phyloP scores from a whole-genome alignment of 2,113 vertebrate genomes.

The Cnemophilus loriae region DNA sequence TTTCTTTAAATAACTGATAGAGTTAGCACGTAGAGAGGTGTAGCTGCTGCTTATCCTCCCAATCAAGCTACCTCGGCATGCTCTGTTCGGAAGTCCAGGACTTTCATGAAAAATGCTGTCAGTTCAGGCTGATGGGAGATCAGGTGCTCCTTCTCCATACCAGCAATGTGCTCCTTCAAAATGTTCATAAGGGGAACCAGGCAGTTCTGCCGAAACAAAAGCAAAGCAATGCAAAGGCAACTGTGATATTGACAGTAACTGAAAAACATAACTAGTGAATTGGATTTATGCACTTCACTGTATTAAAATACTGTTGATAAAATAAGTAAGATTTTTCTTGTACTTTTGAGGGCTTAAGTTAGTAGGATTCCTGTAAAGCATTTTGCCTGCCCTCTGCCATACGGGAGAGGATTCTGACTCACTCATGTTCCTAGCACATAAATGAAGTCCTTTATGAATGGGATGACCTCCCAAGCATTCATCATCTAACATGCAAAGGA shows the following conservation, averaged over 20 bases:
- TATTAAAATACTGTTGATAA: not conserved
- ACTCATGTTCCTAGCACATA: not conserved
- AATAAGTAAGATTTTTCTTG: not conserved
- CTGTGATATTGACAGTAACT: not conserved
- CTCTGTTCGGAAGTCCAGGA: conserved; percentile 84
- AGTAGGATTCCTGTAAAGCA: not conserved
- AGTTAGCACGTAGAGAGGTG: not conserved
- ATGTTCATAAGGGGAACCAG: conserved; percentile 84
- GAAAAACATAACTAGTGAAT: rapidly evolving
- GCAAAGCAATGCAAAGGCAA: not conserved
- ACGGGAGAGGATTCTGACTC: not conserved
- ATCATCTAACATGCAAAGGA: not conserved
- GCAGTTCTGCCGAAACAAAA: conserved; percentile 68
- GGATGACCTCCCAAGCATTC: not conserved
- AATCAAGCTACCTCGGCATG: conserved; percentile 76
- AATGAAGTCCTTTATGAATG: not conserved
- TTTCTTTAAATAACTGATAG: not conserved
- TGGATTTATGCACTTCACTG: not conserved
- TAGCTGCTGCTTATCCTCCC: not conserved
- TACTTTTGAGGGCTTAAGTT: not conserved
- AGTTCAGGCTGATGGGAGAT: conserved; percentile 86
- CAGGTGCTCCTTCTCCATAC: conserved; percentile 86
- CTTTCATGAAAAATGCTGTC: conserved; percentile 85
- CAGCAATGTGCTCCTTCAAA: conserved; percentile 84
- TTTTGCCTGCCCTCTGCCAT: not conserved